Evolutionary conservation across 2,797 vertebrate genomes (phyloP).

Genomic region (Lepilemur ruficaudatus): DNA sequence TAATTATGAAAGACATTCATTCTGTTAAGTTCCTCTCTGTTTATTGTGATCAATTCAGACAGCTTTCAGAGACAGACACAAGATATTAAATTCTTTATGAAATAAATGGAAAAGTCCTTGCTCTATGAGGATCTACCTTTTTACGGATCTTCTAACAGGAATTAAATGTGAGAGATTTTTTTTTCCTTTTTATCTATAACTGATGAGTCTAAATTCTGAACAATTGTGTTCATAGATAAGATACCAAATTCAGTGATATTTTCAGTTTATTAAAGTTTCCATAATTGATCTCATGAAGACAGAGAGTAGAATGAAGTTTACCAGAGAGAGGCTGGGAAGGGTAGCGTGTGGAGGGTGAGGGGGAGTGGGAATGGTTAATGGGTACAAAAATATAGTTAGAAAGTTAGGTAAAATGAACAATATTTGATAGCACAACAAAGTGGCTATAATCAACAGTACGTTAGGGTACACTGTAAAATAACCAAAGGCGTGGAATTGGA

Average conservation of each 20-base stretch:
- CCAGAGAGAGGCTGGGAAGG: neutral
- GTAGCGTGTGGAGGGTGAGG: too few relatives aligned
- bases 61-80: constrained; percentile 6
- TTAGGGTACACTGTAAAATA: neutral
- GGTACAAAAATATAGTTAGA: neutral
- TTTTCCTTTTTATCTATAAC: neutral
- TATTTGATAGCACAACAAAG: neutral
- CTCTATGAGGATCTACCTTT: neutral
- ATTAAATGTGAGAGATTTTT: neutral
- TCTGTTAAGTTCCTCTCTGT: neutral
- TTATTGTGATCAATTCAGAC: constrained; percentile 41
- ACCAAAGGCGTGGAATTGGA: neutral
- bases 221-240: neutral
- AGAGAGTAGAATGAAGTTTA: neutral
- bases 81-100: neutral
- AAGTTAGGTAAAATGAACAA: neutral
- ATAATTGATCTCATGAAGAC: neutral
- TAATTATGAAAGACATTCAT: constrained; percentile 47
- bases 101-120: neutral
- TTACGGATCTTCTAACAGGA: neutral
- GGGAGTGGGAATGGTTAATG: neutral
- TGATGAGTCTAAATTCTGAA: neutral
- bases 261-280: neutral
- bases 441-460: neutral
- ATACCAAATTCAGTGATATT: neutral